Percentiles rank a stretch among this genome's conserved stretches.
These are phyloP conservation scores for Rhamnusium bicolor DNA, from an alignment of 2,888 invertebrate species.

Conservation along the genomic window DNA sequence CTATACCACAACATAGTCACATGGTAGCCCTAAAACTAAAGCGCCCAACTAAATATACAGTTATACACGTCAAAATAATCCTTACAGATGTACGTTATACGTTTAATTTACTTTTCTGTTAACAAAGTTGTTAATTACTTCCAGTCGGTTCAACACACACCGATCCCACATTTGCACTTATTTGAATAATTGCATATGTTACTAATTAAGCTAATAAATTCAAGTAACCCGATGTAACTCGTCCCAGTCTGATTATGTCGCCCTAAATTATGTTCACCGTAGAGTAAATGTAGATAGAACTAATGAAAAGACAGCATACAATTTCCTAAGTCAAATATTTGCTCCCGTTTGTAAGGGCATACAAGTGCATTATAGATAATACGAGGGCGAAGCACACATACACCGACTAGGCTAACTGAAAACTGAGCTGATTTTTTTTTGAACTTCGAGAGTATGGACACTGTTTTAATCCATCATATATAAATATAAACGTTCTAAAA, in stretches of 20 bases:
- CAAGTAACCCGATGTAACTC: conserved; percentile 3
- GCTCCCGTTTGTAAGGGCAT: conserved; percentile 9
- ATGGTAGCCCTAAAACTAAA: too few relatives aligned
- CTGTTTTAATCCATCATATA: too few relatives aligned
- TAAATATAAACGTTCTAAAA: too few relatives aligned
- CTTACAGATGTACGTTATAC: too few relatives aligned
- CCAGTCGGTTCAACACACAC: background rate
- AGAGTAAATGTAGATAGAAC: conserved; percentile 41
- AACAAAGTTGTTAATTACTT: background rate
- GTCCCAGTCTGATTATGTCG: conserved; percentile 15
- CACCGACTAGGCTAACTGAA: background rate
- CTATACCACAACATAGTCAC: too few relatives aligned
- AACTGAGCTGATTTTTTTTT: background rate
- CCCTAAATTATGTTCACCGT: conserved; percentile 40
- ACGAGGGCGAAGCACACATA: background rate
- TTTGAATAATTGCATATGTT: conserved; percentile 17
- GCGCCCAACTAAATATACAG: too few relatives aligned
- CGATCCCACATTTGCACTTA: background rate
- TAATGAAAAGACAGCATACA: conserved; percentile 54
- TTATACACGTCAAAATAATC: too few relatives aligned
- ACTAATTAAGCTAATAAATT: conserved; percentile 29
- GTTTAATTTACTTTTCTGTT: too few relatives aligned
- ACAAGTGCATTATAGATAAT: background rate
- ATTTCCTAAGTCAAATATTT: conserved; percentile 58
- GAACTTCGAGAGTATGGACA: too few relatives aligned